Percentiles rank a stretch among this genome's conserved stretches.
These are phyloP conservation scores for Phenganax subtilis DNA, from an alignment of 92 coral and sea anemone species.

Conservation along the genomic window DNA sequence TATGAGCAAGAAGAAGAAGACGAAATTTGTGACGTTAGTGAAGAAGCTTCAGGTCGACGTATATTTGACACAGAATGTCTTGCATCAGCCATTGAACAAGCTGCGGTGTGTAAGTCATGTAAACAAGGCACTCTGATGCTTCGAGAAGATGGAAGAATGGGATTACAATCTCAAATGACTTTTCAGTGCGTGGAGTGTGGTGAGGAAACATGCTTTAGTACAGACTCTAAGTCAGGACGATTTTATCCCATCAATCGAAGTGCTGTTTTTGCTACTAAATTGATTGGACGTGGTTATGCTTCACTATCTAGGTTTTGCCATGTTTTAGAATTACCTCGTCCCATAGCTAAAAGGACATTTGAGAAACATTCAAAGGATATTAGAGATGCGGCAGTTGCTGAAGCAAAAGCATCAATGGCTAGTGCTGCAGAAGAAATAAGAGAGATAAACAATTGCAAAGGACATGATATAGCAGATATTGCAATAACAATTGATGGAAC, in stretches of 20 bases:
- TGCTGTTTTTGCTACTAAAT: slow-evolving; percentile 37
- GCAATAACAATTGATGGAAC: slow-evolving; percentile 11
- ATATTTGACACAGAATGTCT: background rate
- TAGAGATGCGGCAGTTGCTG: slow-evolving; percentile 23
- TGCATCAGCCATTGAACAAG: slow-evolving; percentile 21
- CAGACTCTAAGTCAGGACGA: slow-evolving; percentile 32
- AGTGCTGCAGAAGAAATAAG: slow-evolving; percentile 29
- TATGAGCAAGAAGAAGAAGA: background rate
- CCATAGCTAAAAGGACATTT: slow-evolving; percentile 37
- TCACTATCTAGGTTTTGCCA: slow-evolving; percentile 1
- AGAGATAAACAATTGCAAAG: slow-evolving; percentile 9
- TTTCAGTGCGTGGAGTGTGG: slow-evolving; percentile 25
- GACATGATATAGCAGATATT: background rate
- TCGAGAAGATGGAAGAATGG: slow-evolving; percentile 33
- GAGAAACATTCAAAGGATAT: slow-evolving; percentile 31
- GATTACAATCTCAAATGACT: slow-evolving; percentile 17
- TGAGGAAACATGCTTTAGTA: slow-evolving; percentile 21
- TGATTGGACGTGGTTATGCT: slow-evolving; percentile 34
- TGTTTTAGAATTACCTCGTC: slow-evolving; percentile 23
- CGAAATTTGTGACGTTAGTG: background rate
- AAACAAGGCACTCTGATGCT: slow-evolving; percentile 24
- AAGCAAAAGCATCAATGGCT: slow-evolving; percentile 32
- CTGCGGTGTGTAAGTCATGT: slow-evolving; percentile 30
- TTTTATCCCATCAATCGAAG: slow-evolving; percentile 24
- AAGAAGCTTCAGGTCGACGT: background rate